A percentile compares a stretch with the other conserved stretches of the same genome.
These are phyloP conservation scores for Pandemis corylana DNA, from an alignment of 2,888 invertebrate genomes.

Conservation along the genomic window DNA sequence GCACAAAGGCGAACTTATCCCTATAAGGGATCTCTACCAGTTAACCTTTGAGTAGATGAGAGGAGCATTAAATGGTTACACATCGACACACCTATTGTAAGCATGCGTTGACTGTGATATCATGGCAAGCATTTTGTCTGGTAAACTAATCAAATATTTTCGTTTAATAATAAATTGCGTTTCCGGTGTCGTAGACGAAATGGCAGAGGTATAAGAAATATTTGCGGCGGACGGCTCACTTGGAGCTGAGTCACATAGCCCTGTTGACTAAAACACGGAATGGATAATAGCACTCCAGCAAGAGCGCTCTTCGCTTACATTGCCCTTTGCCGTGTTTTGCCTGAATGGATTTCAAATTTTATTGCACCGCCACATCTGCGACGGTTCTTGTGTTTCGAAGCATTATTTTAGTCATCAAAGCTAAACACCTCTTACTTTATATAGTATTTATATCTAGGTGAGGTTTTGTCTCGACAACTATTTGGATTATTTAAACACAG, in stretches of 20 bases:
- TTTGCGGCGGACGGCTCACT: background rate
- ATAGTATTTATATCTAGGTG: too few species aligned
- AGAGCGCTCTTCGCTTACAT: conserved; percentile 20
- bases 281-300: conserved; percentile 7
- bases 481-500: too few species aligned
- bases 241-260: conserved; percentile 31
- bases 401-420: background rate
- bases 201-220: background rate
- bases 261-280: background rate
- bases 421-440: too few species aligned
- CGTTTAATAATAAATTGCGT: background rate
- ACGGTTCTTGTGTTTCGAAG: background rate
- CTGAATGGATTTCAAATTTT: background rate
- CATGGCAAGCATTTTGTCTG: background rate
- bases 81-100: too few species aligned
- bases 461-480: too few species aligned
- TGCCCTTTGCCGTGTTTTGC: background rate
- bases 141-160: background rate
- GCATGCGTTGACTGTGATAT: background rate
- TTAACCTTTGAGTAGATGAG: too few species aligned
- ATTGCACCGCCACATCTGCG: background rate
- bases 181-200: background rate
- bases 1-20: too few species aligned
- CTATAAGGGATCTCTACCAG: too few species aligned
- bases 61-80: too few species aligned